Evolutionary conservation across 1,140 invertebrate genomes (phyloP), one percentile per base, ranked within the genome.

Genomic region (Pseudachorutes palmiensis): DNA sequence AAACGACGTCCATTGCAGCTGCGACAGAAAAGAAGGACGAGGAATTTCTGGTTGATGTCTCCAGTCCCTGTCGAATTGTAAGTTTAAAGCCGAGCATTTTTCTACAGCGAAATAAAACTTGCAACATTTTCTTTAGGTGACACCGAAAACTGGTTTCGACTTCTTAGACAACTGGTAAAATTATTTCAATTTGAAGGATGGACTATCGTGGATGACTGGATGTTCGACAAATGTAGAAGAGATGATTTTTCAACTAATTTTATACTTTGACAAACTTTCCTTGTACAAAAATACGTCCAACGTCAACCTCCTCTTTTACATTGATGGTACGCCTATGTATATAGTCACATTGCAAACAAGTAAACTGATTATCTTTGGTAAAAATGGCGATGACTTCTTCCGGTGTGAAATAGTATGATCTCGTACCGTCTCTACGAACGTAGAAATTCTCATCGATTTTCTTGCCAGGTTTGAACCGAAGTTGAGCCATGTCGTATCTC

Each of bases 381-480:
- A 88, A 87, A 22, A 94, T 74, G 2, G 82, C 74, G 22, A 79
- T 71, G 0, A 91, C 70, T 77, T 89, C 85, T 64, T 89, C 85
- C 16, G 82, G 77, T 0, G 86, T 84, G 75, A 92, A 94, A 75
- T 90, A 94, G 76, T 91, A 94, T 68, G 85, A 87, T 69, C 90
- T 86, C 0, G 97, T 99, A 1, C 96, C 96, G 85, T 99, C 97
- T 77, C 97, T 95, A 28, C 97, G 80, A 77, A 93, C 89, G 77
- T 99, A 99, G 72, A 97, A 90, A 79, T 98, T 97, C 28, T 98
- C 92, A 5, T 84, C 77, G 67, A 98, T 90, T 79, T 98, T 97
- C 76, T 91, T 87, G 0, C 94, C 94, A 2, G 90, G 84, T 71
- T 92, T 88, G 78, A 98, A 98, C 60, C 96, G 81, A 1, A 99